phyloP scores from a whole-genome alignment of 64 coral and sea anemone genomes.

The Montipora cactus region DNA sequence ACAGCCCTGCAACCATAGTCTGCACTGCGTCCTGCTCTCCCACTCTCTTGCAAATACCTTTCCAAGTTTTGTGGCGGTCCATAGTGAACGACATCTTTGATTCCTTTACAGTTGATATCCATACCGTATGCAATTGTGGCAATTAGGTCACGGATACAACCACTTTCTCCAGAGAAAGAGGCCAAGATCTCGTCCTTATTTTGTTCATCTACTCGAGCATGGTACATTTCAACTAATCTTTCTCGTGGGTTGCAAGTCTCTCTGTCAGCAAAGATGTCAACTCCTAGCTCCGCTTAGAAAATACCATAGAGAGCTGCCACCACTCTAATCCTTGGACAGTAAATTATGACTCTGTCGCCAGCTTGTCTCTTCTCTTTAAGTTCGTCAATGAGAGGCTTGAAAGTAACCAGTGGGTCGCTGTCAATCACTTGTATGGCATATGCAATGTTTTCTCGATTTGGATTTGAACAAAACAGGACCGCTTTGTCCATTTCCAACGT shows the following conservation, averaged over 20 bases:
- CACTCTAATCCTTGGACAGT: neutral
- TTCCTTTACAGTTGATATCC: conserved; percentile 13
- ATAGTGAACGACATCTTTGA: conserved; percentile 5
- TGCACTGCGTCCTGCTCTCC: conserved; percentile 1
- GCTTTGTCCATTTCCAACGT: neutral
- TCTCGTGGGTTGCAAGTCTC: neutral
- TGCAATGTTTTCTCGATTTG: neutral
- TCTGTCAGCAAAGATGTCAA: neutral
- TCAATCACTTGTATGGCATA: neutral
- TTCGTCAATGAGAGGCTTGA: neutral
- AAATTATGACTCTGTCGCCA: neutral
- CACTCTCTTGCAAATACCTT: conserved; percentile 18
- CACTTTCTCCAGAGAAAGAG: conserved; percentile 19
- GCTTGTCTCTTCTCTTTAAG: neutral
- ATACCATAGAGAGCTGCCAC: neutral
- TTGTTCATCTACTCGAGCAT: conserved; percentile 20
- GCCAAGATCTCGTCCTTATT: conserved; percentile 12
- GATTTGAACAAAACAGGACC: neutral
- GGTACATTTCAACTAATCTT: conserved; percentile 12
- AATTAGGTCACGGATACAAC: neutral
- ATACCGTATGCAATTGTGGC: conserved; percentile 35
- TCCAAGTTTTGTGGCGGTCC: neutral
- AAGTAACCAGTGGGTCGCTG: neutral
- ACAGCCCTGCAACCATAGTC: conserved; percentile 7
- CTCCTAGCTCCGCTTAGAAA: neutral